Conservation (phyloP, 2,888 invertebrate species). For the Ophioninae sp. region DNA sequence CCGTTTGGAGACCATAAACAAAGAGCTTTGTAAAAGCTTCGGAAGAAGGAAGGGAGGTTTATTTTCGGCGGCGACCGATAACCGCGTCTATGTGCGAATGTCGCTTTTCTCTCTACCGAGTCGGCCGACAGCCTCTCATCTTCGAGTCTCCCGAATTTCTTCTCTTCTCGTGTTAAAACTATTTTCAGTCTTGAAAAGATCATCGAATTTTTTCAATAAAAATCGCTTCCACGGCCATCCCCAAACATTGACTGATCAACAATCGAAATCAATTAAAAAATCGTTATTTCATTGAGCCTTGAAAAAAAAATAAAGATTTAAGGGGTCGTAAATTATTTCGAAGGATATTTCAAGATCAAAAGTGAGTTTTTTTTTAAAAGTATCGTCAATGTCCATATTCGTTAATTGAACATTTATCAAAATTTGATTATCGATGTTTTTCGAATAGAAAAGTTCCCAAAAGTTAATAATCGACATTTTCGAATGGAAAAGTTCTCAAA, state of each 20-base stretch:
- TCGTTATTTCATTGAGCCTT: no score
- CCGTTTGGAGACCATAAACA: constrained; percentile 63
- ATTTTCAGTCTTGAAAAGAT: not conserved
- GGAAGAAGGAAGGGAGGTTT: constrained; percentile 51
- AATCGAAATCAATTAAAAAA: not conserved
- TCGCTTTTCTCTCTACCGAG: constrained; percentile 18
- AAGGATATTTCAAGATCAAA: no score
- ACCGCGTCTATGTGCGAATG: constrained; percentile 41
- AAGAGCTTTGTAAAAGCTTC: constrained; percentile 63
- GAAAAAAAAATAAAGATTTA: no score
- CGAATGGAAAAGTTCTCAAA: not conserved
- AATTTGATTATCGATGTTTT: not conserved
- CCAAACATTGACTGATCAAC: not conserved
- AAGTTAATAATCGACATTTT: not conserved
- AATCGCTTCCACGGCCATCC: not conserved
- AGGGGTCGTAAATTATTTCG: no score
- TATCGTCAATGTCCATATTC: no score
- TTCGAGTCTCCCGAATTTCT: not conserved
- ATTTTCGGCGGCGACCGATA: constrained; percentile 63
- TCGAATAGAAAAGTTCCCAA: not conserved
- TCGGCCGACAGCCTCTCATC: not conserved
- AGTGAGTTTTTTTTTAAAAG: no score
- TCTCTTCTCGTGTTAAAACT: not conserved
- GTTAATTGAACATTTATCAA: no score
- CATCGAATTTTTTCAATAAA: not conserved